Evolutionary conservation across 2,797 vertebrate species (phyloP).

Genomic region (Parotocinclus haroldoi): DNA sequence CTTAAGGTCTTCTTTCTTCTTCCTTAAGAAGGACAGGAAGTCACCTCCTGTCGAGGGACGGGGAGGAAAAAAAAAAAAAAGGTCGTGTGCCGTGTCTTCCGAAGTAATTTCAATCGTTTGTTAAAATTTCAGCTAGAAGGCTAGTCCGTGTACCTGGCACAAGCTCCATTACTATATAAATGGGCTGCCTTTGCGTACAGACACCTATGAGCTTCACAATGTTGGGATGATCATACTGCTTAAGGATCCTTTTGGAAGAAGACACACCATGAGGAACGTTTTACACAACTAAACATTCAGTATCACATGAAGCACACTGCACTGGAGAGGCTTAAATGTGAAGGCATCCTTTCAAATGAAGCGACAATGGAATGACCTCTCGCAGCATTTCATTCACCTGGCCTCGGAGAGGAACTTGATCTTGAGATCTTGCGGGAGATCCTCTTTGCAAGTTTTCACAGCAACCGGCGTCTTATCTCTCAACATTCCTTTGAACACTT

Average conservation of each 20-base stretch:
- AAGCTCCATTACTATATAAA: constrained; percentile 97
- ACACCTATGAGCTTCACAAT: constrained; percentile 96
- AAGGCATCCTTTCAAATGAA: too few species aligned
- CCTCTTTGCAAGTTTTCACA: constrained; percentile 97
- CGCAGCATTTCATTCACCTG: constrained; percentile 65
- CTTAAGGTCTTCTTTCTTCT: constrained; percentile 95
- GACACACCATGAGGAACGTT: constrained; percentile 2
- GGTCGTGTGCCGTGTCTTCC: not conserved
- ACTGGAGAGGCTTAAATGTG: too few species aligned
- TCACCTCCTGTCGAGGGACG: constrained; percentile 79
- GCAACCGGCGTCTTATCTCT: constrained; percentile 92
- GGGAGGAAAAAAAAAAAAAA: not conserved
- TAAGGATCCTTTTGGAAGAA: constrained; percentile 83
- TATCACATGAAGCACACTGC: too few species aligned
- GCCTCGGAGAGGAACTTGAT: constrained; percentile 97
- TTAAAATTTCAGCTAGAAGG: not conserved
- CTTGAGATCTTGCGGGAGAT: constrained; percentile 94
- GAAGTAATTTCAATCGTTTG: not conserved
- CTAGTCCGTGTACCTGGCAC: constrained; percentile 75
- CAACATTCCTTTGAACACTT: constrained; percentile 91
- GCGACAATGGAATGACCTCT: too few species aligned
- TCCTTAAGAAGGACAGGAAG: constrained; percentile 92
- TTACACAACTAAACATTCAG: constrained; percentile 2
- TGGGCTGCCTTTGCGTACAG: constrained; percentile 92
- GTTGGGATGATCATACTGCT: constrained; percentile 95